Evolutionary conservation across 2,888 invertebrate genomes (phyloP), one percentile per base, ranked within the genome.

Genomic region (Pocota personata): DNA sequence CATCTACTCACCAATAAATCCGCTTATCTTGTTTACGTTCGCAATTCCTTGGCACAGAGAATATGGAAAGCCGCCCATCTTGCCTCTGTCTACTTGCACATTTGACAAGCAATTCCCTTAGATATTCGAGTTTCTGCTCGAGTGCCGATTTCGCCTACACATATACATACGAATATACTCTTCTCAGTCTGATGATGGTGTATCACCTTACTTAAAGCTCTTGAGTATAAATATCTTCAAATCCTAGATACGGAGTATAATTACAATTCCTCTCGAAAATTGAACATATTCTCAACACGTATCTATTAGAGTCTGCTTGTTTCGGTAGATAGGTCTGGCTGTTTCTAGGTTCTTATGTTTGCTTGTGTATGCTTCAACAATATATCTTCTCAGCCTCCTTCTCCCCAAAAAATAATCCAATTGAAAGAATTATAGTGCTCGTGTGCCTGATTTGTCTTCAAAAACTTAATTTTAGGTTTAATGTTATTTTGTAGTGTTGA

Each of bases 251-350:
- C 55, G 48, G 50, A 66, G 27, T 37, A 12, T 73, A 78, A 83
- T 75, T 84, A 79, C 62, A 46, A 64, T 69, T 69, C 40, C 40
- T 57, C 57, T 62, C 27, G 40, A 57, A 64, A 69, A 69, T 50
- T 75, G 55, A 75, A 79, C 62, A 75, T 75, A 84, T 84, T 84
- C 84, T 50, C 32, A 52, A 58, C 84, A 84, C 79, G 79, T 78
- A 72, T 69, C 73, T 69, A 58, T 62, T 58, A 40, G 60, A 60
- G 57, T 30, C 19, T 40, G 40, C 14, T 14, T 40, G 40, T 40
- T 8, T 21, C 10, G 46, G 21, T 52, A 6, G 30, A 1, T 52
- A 27, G 46, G 30, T 43, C n/a, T 50, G 21, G 8, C n/a, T 69
- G 27, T 43, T 55, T 43, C n/a, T 19, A 8, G 14, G 19, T 69